These are phyloP conservation scores for Gortyna flavago DNA, from an alignment of 2,888 invertebrate genomes.

Conservation along the genomic window DNA sequence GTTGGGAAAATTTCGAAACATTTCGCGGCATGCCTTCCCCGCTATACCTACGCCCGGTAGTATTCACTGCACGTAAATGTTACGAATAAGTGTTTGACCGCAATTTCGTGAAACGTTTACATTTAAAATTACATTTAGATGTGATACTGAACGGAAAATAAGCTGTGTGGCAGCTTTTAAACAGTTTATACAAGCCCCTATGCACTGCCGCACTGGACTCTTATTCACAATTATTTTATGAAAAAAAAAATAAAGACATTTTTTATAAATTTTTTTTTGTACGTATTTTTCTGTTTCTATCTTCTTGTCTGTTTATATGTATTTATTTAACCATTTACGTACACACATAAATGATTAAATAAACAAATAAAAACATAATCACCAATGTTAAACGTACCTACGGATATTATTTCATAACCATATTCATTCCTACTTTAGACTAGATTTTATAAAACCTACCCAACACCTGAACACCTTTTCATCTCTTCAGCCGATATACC, in stretches of 20 bases:
- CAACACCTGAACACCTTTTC: not conserved
- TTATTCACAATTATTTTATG: not conserved
- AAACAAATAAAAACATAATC: no score
- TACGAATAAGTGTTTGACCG: slow-evolving; percentile 65
- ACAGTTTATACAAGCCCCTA: slow-evolving; percentile 18
- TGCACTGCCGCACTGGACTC: not conserved
- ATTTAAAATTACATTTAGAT: slow-evolving; percentile 56
- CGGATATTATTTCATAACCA: no score
- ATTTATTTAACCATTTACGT: no score
- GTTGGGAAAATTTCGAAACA: slow-evolving; percentile 63
- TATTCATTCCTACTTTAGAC: not conserved
- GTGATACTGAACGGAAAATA: slow-evolving; percentile 52
- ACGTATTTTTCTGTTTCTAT: not conserved
- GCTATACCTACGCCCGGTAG: slow-evolving; percentile 17
- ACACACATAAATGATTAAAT: no score
- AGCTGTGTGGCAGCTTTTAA: slow-evolving; percentile 46
- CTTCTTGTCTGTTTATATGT: not conserved
- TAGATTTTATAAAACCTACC: not conserved
- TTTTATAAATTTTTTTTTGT: no score
- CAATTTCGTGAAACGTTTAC: slow-evolving; percentile 60
- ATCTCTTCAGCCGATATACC: not conserved
- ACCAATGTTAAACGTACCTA: no score
- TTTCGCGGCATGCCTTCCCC: slow-evolving; percentile 52
- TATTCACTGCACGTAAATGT: slow-evolving; percentile 58
- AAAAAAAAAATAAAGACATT: not conserved